These are phyloP conservation scores for Petrophora chlorosata DNA, from an alignment of 2,888 invertebrate genomes.

Conservation along the genomic window DNA sequence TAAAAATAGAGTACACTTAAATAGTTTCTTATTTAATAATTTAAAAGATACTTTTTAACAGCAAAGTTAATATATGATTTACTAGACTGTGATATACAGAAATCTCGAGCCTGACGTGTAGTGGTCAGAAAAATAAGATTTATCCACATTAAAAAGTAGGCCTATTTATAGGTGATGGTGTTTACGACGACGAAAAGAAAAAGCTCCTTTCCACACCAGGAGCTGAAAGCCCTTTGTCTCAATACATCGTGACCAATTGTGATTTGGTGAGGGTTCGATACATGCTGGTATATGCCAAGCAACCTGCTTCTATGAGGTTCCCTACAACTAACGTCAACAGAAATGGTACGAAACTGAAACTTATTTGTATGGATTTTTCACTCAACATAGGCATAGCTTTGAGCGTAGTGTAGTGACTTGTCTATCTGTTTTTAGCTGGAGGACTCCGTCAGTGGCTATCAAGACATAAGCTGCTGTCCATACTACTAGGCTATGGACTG, in stretches of 20 bases:
- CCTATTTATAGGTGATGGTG: constrained; percentile 58
- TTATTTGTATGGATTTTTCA: no score
- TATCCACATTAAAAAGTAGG: no score
- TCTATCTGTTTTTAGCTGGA: constrained; percentile 55
- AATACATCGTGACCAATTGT: constrained; percentile 90
- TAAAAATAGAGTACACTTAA: no score
- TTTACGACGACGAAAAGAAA: constrained; percentile 56
- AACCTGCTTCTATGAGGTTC: constrained; percentile 69
- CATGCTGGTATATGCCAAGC: constrained; percentile 87
- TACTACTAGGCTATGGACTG: constrained; percentile 85
- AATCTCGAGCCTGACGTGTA: no score
- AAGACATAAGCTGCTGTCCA: constrained; percentile 84
- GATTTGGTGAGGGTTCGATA: constrained; percentile 90
- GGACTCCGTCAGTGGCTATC: constrained; percentile 83
- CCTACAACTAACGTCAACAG: constrained; percentile 58
- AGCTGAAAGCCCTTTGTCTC: constrained; percentile 83
- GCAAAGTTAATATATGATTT: no score
- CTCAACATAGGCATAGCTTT: no score
- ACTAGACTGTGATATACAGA: no score
- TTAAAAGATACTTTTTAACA: no score
- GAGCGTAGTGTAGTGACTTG: neutral
- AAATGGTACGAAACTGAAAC: constrained; percentile 61
- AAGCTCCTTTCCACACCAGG: constrained; percentile 49
- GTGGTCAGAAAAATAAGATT: no score
- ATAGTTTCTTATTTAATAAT: no score